Percentiles rank a stretch among this genome's conserved stretches.
These are phyloP conservation scores for Danaus chrysippus DNA, from an alignment of 2,888 invertebrate genomes.

Conservation along the genomic window DNA sequence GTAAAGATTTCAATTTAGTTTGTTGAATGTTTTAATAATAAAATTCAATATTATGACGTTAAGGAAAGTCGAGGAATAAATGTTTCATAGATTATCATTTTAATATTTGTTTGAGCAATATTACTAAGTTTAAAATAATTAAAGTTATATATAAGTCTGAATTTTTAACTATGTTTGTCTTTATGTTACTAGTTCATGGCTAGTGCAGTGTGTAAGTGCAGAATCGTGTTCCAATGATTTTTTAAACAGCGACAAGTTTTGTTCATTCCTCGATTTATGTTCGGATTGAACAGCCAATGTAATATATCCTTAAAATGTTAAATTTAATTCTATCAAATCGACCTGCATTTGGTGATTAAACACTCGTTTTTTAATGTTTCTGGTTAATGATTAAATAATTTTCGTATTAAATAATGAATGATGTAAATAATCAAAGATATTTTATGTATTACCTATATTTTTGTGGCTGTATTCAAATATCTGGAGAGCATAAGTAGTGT, in stretches of 20 bases:
- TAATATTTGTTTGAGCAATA: no score
- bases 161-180: not conserved
- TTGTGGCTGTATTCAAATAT: not conserved
- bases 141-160: no score
- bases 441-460: not conserved
- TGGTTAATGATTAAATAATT: no score
- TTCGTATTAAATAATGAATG: not conserved
- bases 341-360: not conserved
- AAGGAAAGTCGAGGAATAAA: no score
- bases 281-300: slow-evolving; percentile 10
- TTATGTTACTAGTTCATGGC: slow-evolving; percentile 23
- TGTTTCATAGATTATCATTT: no score
- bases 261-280: slow-evolving; percentile 26
- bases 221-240: slow-evolving; percentile 44
- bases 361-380: no score
- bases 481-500: not conserved
- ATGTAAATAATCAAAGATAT: not conserved
- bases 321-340: slow-evolving; percentile 9
- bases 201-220: slow-evolving; percentile 41
- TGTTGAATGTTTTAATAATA: no score
- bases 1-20: no score
- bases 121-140: no score
- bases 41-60: no score
- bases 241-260: slow-evolving; percentile 41
- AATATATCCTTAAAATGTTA: slow-evolving; percentile 7